Conservation (phyloP, 2,113 vertebrate genomes). For the Apteryx owenii region DNA sequence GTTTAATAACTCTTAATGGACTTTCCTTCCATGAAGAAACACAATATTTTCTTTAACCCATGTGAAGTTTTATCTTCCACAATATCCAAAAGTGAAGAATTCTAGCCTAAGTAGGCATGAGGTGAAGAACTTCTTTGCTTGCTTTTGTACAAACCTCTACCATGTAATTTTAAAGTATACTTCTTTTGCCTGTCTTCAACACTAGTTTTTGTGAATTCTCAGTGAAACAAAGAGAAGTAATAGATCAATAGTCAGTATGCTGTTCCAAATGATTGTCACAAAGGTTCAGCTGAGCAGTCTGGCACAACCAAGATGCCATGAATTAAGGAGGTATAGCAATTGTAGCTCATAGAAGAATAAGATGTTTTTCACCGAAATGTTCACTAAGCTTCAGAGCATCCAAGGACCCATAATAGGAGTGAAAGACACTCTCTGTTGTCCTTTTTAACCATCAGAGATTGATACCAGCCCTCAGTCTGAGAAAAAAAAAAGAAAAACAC, state of each 20-base stretch:
- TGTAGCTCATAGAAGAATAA: not conserved
- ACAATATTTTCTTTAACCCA: not conserved
- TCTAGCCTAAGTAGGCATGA: not conserved
- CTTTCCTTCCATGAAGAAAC: not conserved
- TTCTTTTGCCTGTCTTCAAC: not conserved
- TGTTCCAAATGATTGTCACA: not conserved
- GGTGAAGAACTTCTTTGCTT: not conserved
- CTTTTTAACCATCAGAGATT: not conserved
- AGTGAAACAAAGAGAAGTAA: not conserved
- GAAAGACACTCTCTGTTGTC: not conserved
- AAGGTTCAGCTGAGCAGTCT: not conserved
- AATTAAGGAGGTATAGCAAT: not conserved
- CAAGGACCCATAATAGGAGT: not conserved
- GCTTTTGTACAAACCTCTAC: not conserved
- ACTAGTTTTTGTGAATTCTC: not conserved
- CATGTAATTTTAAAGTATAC: not conserved
- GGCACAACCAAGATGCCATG: not conserved
- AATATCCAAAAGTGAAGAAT: not conserved
- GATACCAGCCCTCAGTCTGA: not conserved
- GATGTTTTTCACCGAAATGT: not conserved
- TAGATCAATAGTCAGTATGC: fast-evolving
- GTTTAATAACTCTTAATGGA: not conserved
- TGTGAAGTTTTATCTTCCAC: not conserved
- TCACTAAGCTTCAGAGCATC: not conserved
- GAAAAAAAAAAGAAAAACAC: not conserved